Base-by-base conservation (phyloP, 2,888 invertebrate genomes). In the Julus scanicus region DNA sequence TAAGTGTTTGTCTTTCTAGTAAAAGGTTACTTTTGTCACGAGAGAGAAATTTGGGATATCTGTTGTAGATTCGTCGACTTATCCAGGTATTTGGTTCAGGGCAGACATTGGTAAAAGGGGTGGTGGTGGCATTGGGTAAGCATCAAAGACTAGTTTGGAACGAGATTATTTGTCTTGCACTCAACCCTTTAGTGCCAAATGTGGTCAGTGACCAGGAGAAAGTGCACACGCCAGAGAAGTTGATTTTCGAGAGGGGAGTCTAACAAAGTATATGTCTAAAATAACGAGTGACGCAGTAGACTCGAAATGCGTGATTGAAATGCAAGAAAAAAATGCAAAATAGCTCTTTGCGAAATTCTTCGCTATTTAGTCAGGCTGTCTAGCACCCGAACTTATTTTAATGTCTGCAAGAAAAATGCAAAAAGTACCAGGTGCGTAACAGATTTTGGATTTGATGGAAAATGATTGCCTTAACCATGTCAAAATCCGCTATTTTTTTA, bases 191-290 rank as follows among this genome's bases (percentile, higher is more conserved):
- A 17, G 4, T 71, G 63, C 63, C 63, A 71, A 71, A 20, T 71
- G 63, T 71, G 63, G 63, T 71, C 63, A 71, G 63, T 71, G 63
- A 71, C 63, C 63, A 71, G 63, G 63, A 71, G 63, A 71, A 71
- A 71, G 63, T 71, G 20, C 63, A 71, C 63, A 20, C 20, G 20
- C 20, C 63, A 71, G 63, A 71, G 63, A 20, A 20, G 63, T 71
- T 71, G 63, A 71, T 71, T 71, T 71, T 71, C 9, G 20, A 71
- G 63, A 71, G 17, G 63, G 63, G 63, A 71, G 63, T 71, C 20
- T 71, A 71, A 4, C 20, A 20, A n/a, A 8, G 11, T 6, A 9
- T 71, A 9, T 71, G 20, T 11, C 11, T 71, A 71, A 71, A 71
- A 71, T 71, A 20, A 71, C 20, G 57, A 17, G 57, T 57, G 57